phyloP scores from a whole-genome alignment of 2,888 invertebrate genomes.

The Melanostoma scalare region DNA sequence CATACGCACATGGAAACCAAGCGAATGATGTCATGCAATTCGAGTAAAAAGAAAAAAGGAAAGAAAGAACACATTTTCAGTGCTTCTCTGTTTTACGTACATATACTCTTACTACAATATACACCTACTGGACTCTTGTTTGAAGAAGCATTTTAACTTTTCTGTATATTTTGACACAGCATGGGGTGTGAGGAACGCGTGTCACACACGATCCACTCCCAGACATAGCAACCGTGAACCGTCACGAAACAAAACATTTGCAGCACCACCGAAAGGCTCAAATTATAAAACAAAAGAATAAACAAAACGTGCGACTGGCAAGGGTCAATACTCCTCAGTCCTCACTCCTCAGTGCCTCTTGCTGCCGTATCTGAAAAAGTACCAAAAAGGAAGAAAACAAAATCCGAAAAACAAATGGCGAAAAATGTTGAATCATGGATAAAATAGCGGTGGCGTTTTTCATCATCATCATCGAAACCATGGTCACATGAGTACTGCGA shows the following conservation, averaged over 20 bases:
- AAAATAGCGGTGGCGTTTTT: conserved; percentile 32
- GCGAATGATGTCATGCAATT: conserved; percentile 64
- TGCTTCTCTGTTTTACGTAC: conserved; percentile 26
- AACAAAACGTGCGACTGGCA: conserved; percentile 41
- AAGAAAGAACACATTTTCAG: conserved; percentile 15
- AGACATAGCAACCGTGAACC: conserved; percentile 50
- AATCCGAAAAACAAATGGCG: no score
- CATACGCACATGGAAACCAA: background rate
- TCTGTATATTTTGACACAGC: conserved; percentile 46
- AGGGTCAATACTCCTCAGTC: conserved; percentile 43
- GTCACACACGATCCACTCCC: conserved; percentile 53
- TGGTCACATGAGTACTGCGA: conserved; percentile 34
- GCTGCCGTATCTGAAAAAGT: conserved; percentile 19
- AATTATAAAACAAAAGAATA: conserved; percentile 34
- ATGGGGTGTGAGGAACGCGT: conserved; percentile 69
- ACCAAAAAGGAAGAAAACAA: conserved; percentile 32
- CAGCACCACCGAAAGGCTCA: background rate
- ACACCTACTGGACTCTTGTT: conserved; percentile 2
- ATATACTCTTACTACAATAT: conserved; percentile 13
- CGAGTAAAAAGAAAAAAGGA: conserved; percentile 46
- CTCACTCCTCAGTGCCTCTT: background rate
- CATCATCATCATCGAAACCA: conserved; percentile 42
- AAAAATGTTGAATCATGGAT: conserved; percentile 39
- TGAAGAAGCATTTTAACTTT: conserved; percentile 21
- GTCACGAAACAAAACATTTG: conserved; percentile 35